These are phyloP conservation scores for Coptodon bakossiorum DNA, from an alignment of 2,113 vertebrate species.

Conservation along the genomic window DNA sequence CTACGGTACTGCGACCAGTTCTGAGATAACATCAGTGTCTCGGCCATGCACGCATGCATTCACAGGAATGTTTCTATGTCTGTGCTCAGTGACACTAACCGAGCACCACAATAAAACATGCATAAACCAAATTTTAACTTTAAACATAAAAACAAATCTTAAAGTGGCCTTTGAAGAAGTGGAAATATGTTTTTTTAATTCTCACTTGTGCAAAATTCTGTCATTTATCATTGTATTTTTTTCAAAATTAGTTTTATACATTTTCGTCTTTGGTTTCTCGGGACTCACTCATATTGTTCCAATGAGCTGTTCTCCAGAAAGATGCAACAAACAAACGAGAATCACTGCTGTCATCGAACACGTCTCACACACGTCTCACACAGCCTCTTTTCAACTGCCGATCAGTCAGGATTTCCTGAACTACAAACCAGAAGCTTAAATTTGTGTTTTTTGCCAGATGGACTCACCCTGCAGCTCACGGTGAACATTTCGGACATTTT, in stretches of 20 bases:
- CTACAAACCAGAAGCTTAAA: background rate
- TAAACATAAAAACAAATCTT: background rate
- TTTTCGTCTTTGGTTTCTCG: background rate
- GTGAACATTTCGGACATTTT: background rate
- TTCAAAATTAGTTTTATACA: background rate
- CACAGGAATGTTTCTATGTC: background rate
- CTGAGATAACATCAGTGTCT: background rate
- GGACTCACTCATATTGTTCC: background rate
- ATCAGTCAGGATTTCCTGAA: fast-evolving
- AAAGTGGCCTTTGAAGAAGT: background rate
- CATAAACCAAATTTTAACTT: background rate
- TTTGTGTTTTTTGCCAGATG: background rate
- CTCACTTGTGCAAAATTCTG: background rate
- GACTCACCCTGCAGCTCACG: background rate
- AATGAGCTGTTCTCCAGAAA: background rate
- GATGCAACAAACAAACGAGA: background rate
- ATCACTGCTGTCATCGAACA: background rate
- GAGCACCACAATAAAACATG: background rate
- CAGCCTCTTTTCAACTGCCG: background rate
- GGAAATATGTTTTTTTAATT: background rate
- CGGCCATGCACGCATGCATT: background rate
- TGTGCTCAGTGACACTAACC: background rate
- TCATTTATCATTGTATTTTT: background rate
- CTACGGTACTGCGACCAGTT: background rate
- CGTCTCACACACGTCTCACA: background rate